Base-by-base conservation (phyloP, 1,140 invertebrate genomes). In the Cepaea nemoralis region DNA sequence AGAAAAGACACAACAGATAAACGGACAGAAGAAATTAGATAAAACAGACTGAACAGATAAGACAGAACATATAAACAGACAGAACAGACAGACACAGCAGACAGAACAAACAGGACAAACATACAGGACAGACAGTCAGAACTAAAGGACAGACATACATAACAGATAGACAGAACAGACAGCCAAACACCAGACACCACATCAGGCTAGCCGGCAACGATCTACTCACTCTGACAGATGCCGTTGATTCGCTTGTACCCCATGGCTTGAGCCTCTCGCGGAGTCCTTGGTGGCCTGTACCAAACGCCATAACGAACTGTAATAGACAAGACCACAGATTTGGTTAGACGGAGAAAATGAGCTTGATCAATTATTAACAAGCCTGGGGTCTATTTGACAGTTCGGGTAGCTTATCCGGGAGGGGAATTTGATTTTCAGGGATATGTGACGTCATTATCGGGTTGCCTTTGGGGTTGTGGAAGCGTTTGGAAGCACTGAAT, bases 281-380 rank as follows among this genome's bases (percentile, higher is more conserved):
- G 71, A 24, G 81, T 82, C 45, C 39, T 59, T 19, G 84, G 82
- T 19, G 83, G 82, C 40, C 77, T 50, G 59, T 85, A 81, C 84
- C 84, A 85, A 31, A 79, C 50, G 22, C 84, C 84, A 81, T 85
- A 85, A 0, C 84, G 82, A 24, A 85, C 84, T 85, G 84, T 79
- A 85, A 55, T 37, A 70, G 59, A 78, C 48, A 75, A 69, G 40
- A 70, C 12, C 48, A 66, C 37, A 75, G 69, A 69, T 14, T 69
- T n/a, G 2, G n/a, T 8, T 55, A 55, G 16, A 14, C 22, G 16
- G 69, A 16, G 22, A 69, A 31, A 31, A 19, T 69, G 16, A 69
- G n/a, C 50, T 55, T 55, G 50, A n/a, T 55, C 50, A 55, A 14
- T 55, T 55, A 22, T 69, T 24, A 14, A 14, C 66, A 14, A 16